Evolutionary conservation across 2,888 invertebrate genomes (phyloP), one percentile per base, ranked within the genome.

Genomic region (Meta bourneti): DNA sequence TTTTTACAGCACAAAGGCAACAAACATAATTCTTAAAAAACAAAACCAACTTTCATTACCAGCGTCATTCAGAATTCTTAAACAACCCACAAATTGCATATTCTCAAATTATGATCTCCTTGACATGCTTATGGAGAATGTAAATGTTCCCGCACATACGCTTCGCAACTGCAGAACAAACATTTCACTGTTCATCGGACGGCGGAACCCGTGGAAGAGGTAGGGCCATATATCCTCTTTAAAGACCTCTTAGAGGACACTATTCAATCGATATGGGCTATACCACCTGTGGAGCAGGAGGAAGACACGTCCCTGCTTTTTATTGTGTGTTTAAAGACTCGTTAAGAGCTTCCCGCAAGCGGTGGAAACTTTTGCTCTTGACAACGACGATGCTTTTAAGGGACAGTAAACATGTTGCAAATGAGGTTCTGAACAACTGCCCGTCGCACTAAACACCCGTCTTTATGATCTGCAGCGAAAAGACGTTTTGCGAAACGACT

Each of bases 271-370:
- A 85, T 61, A 72, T 19, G 16, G 77, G 54, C 34, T 51, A 77
- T 74, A 11, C 75, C 84, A 85, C 75, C 84, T 71, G 75, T 77
- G 16, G 77, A 13, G 61, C 34, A 19, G 75, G 11, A 4, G 77
- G 52, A 61, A 74, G 49, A 52, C 34, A 85, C 48, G 75, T n/a
- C 77, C 54, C 48, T 34, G 61, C 34, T n/a, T 85, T 85, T 85
- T 85, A 85, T 85, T 48, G 84, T 61, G 74, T 85, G 84, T 77
- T 85, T 85, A 85, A 85, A 85, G 16, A 51, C 84, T 85, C 84
- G 61, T 85, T 85, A 85, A 61, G 69, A 19, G 20, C 34, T 16
- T 49, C 54, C 20, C 11, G 61, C 20, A 13, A 16, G 19, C 61
- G 13, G 48, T 6, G 61, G 16, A 6, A 19, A 20, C 20, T 61